Percentiles rank a stretch among this genome's conserved stretches.
Conservation (phyloP, 2,888 invertebrate species). For the Steinernema carpocapsae region DNA sequence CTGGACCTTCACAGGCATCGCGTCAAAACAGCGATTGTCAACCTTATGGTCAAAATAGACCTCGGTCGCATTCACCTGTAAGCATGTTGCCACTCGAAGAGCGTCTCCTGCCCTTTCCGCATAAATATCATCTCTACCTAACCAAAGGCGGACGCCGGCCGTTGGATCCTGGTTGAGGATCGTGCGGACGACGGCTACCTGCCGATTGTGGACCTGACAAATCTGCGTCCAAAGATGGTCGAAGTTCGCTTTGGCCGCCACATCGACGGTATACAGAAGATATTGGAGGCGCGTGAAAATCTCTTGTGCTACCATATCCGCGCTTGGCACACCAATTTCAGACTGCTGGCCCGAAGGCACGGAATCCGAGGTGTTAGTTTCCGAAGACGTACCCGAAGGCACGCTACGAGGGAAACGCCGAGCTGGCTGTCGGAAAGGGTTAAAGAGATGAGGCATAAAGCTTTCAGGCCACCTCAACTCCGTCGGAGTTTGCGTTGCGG, state of each 20-base stretch:
- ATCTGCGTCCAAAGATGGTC: not conserved
- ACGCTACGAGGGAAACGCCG: too few species aligned
- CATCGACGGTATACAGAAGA: not conserved
- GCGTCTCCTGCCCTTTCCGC: not conserved
- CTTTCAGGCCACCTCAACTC: too few species aligned
- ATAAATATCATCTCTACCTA: not conserved
- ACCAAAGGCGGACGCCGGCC: not conserved
- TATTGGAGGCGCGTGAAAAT: not conserved
- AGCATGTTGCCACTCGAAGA: not conserved
- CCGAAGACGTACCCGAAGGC: too few species aligned
- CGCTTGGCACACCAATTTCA: not conserved
- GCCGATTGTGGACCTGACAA: not conserved
- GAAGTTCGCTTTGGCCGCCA: not conserved
- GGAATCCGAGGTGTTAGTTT: too few species aligned
- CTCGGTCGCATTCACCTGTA: not conserved
- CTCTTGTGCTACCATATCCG: not conserved
- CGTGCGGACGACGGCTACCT: not conserved
- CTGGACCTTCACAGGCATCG: not conserved
- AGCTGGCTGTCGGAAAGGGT: too few species aligned
- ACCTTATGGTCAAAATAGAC: not conserved
- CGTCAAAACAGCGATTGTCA: not conserved
- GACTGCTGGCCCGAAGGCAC: not conserved
- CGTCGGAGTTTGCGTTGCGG: too few species aligned
- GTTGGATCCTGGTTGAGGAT: not conserved
- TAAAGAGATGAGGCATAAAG: too few species aligned